Evolutionary conservation across 2,888 invertebrate species (phyloP).

Genomic region (Biston stratarius): DNA sequence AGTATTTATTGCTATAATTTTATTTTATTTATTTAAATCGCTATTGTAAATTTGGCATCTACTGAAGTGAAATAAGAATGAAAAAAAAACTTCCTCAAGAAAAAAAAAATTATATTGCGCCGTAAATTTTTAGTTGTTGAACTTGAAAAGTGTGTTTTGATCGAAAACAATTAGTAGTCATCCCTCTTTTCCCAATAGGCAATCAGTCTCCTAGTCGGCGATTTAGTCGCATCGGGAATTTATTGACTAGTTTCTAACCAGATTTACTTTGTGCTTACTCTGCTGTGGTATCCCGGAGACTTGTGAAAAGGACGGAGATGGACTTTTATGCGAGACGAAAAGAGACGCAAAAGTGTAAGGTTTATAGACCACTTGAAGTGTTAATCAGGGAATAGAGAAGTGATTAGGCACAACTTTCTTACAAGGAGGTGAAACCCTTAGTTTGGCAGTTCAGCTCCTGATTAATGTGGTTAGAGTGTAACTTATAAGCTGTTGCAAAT

Average conservation of each 20-base stretch:
- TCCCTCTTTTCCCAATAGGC: constrained; percentile 52
- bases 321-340: constrained; percentile 9
- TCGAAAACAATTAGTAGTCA: constrained; percentile 49
- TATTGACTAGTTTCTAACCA: constrained; percentile 62
- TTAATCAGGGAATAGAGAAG: constrained; percentile 18
- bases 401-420: constrained; percentile 17
- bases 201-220: constrained; percentile 62
- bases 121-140: too few species aligned
- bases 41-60: too few species aligned
- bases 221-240: constrained; percentile 65
- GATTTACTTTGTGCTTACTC: constrained; percentile 66
- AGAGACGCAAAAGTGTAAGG: constrained; percentile 14
- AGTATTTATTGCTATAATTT: too few species aligned
- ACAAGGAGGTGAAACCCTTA: neutral
- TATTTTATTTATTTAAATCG: too few species aligned
- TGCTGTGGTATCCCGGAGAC: constrained; percentile 49
- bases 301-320: constrained; percentile 39
- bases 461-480: neutral
- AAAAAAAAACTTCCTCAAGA: too few species aligned
- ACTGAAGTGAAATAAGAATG: too few species aligned
- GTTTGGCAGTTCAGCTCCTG: neutral
- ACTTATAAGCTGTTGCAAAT: too few species aligned
- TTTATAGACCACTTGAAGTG: constrained; percentile 9
- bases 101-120: too few species aligned
- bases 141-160: constrained; percentile 16